Percentiles rank a stretch among this genome's conserved stretches.
phyloP scores from a whole-genome alignment of 2,797 vertebrate species.

The Hypotaenidia okinawae region DNA sequence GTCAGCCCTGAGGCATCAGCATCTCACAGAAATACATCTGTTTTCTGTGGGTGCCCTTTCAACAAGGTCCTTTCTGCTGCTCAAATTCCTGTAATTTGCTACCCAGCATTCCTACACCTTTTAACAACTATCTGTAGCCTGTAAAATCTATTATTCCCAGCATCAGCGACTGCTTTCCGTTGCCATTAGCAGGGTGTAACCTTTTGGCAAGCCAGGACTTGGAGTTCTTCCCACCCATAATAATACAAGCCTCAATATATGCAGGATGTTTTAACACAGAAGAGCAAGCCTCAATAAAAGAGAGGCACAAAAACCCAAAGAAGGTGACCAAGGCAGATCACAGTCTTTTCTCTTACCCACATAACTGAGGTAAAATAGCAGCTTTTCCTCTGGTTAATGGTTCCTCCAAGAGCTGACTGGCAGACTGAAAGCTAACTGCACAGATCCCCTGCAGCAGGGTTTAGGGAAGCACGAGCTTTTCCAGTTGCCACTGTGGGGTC shows the following conservation, averaged over 20 bases:
- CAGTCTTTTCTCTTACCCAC: not conserved
- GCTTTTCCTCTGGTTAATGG: not conserved
- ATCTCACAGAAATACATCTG: not conserved
- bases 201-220: slow-evolving; percentile 52
- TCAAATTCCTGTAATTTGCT: not conserved
- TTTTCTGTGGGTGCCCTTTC: not conserved
- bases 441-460: not conserved
- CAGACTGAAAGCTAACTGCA: not conserved
- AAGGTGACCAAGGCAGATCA: not conserved
- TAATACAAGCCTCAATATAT: slow-evolving; percentile 9
- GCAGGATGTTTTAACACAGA: not conserved
- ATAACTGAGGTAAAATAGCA: not conserved
- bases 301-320: not conserved
- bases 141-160: slow-evolving; percentile 8
- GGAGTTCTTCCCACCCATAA: slow-evolving; percentile 38
- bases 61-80: not conserved
- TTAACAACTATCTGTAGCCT: not conserved
- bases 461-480: not conserved
- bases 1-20: not conserved
- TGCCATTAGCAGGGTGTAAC: slow-evolving; percentile 58
- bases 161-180: not conserved
- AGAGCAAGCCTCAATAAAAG: not conserved
- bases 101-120: not conserved
- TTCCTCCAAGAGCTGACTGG: not conserved
- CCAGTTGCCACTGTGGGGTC: not conserved